Base-by-base conservation (phyloP, 2,113 vertebrate genomes). In the Myxocyprinus asiaticus region DNA sequence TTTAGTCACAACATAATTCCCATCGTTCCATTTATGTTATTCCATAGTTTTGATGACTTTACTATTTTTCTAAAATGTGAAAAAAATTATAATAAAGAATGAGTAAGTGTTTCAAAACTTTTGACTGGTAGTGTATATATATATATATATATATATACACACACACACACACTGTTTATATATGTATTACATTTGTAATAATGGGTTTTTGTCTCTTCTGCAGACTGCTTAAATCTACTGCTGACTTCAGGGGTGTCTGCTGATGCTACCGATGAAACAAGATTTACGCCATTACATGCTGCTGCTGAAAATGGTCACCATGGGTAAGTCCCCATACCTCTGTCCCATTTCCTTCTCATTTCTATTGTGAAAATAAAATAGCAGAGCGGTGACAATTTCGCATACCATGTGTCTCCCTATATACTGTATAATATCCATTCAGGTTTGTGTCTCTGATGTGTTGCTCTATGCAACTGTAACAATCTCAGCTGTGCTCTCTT, bases 161-260 rank as follows among this genome's bases (percentile, higher is more conserved):
- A 33, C 3, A 33, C 22, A 33, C 3, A 33, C 22, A 33, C 22
- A 33, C 22, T 33, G 22, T 33, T 1, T 33, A 33, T 33, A 33
- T 33, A 33, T 33, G 22, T 33, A 33, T 33, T 33, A 33, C 3
- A 5, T 15, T 4, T 51, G 17, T 61, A 12, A 12, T 33, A 33
- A 33, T 33, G 1, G 22, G 17, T 48, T 17, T 71, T 6, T 58
- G 33, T 56, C 5, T 63, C 56, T 67, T 15, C 44, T 55, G 65
- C 86, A 98, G 97, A 98, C 82, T 97, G 95, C 92, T 94, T 98
- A 88, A 95, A 94, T 91, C 94, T 97, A 94, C 95, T 99, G 94
- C 94, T 98, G 92, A 95, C 91, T 87, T 94, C 94, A 81, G 93
- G 94, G 93, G 94, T 90, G 82, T 92, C 92, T 90, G 92, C 95